A percentile compares a stretch with the other conserved stretches of the same genome.
Evolutionary conservation across 2,113 vertebrate species (phyloP).

Genomic region (Hystrix cristata): DNA sequence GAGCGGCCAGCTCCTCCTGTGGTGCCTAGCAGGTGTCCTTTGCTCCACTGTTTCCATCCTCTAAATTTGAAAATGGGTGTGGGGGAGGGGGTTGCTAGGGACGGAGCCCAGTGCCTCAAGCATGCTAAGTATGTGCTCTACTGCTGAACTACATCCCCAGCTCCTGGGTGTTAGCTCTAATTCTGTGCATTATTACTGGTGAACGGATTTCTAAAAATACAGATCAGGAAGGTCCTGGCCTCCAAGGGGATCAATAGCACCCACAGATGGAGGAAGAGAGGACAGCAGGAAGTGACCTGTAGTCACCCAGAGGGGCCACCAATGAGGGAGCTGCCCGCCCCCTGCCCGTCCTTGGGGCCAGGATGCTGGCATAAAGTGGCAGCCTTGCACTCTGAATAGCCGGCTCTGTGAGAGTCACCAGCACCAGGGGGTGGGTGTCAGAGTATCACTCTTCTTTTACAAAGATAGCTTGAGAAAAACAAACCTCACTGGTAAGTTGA

Average conservation of each 20-base stretch:
- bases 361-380: constrained; percentile 42
- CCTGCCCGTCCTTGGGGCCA: neutral
- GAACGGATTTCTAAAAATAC: neutral
- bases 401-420: neutral
- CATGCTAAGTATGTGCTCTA: neutral
- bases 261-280: neutral
- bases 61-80: constrained; percentile 13
- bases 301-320: constrained; percentile 47
- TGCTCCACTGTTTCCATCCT: neutral
- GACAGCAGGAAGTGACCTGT: neutral
- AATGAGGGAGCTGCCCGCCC: constrained; percentile 48
- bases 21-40: neutral
- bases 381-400: neutral
- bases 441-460: neutral
- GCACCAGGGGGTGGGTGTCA: neutral
- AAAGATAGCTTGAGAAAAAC: constrained; percentile 1
- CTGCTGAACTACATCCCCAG: neutral
- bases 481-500: constrained; percentile 57
- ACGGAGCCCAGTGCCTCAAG: neutral
- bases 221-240: neutral
- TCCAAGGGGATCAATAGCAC: constrained; percentile 10
- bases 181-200: neutral
- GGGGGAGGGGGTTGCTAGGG: neutral
- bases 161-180: neutral
- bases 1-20: neutral